Percentiles rank a stretch among this genome's conserved stretches.
These are phyloP conservation scores for Todiramphus chloris DNA, from an alignment of 2,113 vertebrate species.

Conservation along the genomic window DNA sequence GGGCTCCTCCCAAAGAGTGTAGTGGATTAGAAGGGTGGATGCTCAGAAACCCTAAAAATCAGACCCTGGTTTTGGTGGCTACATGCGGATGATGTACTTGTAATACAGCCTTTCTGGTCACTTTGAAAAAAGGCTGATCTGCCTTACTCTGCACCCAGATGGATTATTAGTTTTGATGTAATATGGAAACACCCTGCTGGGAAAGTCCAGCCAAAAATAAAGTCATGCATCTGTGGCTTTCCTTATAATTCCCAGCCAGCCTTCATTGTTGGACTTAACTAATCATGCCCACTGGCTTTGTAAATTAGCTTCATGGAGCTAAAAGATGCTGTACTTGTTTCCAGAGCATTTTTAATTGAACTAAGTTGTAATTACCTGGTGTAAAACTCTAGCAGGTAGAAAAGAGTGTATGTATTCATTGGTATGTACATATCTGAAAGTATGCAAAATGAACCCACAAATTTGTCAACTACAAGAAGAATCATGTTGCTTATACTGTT, in stretches of 20 bases:
- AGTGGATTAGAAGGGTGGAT: not conserved
- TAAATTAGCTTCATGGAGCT: constrained; percentile 5
- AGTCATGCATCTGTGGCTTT: not conserved
- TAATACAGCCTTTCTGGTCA: not conserved
- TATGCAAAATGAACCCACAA: constrained; percentile 5
- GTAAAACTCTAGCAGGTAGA: constrained; percentile 18
- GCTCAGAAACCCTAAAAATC: not conserved
- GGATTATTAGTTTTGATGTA: constrained; percentile 18
- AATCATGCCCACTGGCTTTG: constrained; percentile 27
- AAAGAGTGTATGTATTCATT: not conserved
- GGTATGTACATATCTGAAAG: not conserved
- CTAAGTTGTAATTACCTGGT: constrained; percentile 46
- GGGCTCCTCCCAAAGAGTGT: not conserved
- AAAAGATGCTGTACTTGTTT: not conserved
- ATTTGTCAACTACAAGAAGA: constrained; percentile 61
- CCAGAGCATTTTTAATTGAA: constrained; percentile 14
- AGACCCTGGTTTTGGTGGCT: not conserved
- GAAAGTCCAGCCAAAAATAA: constrained; percentile 20
- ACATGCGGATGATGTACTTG: not conserved
- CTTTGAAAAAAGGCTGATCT: not conserved
- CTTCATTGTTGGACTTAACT: constrained; percentile 6
- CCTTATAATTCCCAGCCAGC: not conserved
- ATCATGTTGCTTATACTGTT: constrained; percentile 39
- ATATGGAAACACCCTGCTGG: constrained; percentile 39
- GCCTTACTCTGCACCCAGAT: not conserved